Evolutionary conservation across 2,797 vertebrate species (phyloP), one percentile per base, ranked within the genome.

Genomic region (Platyrinchus mystaceus): DNA sequence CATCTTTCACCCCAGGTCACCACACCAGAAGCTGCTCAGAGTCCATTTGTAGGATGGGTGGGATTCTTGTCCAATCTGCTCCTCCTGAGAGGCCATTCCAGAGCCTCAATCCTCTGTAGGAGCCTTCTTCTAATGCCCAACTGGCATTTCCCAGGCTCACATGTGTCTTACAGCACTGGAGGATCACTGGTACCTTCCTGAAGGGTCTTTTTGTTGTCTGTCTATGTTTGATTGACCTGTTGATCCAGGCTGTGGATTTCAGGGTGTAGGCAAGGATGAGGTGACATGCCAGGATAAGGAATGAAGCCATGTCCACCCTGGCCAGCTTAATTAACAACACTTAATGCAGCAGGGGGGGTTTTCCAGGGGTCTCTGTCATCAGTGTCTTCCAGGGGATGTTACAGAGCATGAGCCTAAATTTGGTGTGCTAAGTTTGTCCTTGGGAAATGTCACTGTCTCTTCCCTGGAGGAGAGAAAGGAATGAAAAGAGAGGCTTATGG

Each of bases 151-250:
- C 4, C 2, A 2, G 15, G 30, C 16, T 68, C 22, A 41, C 4
- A 0, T 0, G 10, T n/a, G 23, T n/a, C 22, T 62, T 32, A 39
- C 16, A 49, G 46, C 49, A 24, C 55, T 39, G 30, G 9, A 63
- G 17, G 53, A 77, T 49, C 52, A 44, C 15, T 83, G 41, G 6
- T 63, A 3, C 49, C 53, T 39, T 64, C 83, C 41, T 49, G 32
- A 68, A 83, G 5, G 12, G 5, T 67, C 1, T 20, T 16, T 59
- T 46, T 36, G 15, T 21, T 71, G 47, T 27, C 26, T 66, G 11
- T 36, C 28, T 60, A 0, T n/a, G 23, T 70, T 66, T 36, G 32
- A 27, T 3, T 24, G 19, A 20, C 20, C 53, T 39, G 5, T n/a
- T 36, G 34, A 66, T 43, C 22, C 68, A 50, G 0, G 2, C 27